Evolutionary conservation across 2,113 vertebrate genomes (phyloP).

Genomic region (Leucopternis melanops): DNA sequence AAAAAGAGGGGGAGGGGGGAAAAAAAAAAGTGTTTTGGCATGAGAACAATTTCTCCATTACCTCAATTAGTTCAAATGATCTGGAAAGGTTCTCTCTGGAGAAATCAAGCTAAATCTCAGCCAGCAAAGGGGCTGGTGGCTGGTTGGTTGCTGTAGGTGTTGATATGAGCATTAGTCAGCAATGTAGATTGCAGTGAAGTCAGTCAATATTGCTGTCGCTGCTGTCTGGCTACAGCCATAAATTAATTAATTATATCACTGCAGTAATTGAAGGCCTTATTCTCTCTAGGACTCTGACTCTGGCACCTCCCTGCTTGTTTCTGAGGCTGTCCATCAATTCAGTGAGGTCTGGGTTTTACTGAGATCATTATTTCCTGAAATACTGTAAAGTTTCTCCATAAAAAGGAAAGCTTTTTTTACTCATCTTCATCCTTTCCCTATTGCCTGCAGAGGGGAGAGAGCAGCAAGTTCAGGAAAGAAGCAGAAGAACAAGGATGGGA

Average conservation of each 20-base stretch:
- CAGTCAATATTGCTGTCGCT: constrained; percentile 59
- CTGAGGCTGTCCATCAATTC: constrained; percentile 32
- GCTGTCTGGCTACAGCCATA: constrained; percentile 32
- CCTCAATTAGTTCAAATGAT: constrained; percentile 78
- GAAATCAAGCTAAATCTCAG: constrained; percentile 63
- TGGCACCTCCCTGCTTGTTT: constrained; percentile 32
- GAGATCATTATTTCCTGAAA: constrained; percentile 6
- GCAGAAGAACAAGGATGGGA: neutral
- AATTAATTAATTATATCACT: constrained; percentile 69
- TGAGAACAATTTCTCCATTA: constrained; percentile 78
- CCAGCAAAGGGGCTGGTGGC: constrained; percentile 35
- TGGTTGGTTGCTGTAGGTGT: constrained; percentile 66
- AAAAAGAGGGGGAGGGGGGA: neutral
- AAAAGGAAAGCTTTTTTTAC: neutral
- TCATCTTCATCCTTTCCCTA: neutral
- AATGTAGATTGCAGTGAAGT: constrained; percentile 66
- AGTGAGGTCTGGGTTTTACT: neutral
- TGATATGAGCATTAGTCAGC: constrained; percentile 78
- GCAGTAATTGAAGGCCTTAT: constrained; percentile 28
- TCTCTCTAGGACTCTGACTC: constrained; percentile 25
- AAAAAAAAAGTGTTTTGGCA: constrained; percentile 65
- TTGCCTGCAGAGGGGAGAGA: neutral
- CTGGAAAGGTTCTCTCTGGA: constrained; percentile 77
- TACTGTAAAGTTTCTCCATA: neutral
- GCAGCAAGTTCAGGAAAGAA: neutral